phyloP scores from a whole-genome alignment of 2,888 invertebrate genomes.

The Gisinianus flammeolus region DNA sequence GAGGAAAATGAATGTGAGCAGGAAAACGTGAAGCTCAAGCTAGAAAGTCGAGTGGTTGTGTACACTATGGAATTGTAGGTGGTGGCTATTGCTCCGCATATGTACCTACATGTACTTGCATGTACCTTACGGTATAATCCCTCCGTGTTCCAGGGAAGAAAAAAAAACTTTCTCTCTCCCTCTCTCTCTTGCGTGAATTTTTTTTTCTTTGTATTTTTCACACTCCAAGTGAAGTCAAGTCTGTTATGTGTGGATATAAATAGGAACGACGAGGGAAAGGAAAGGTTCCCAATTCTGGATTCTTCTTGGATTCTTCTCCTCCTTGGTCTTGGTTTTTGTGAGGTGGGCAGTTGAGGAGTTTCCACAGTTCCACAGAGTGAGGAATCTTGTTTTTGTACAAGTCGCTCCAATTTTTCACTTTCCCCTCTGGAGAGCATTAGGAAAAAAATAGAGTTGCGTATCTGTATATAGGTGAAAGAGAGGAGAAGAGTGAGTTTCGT shows the following conservation, averaged over 20 bases:
- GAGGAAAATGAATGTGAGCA: too few relatives aligned
- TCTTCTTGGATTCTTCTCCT: too few relatives aligned
- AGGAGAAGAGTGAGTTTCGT: background rate
- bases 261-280: background rate
- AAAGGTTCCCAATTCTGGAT: background rate
- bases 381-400: constrained; percentile 35
- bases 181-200: constrained; percentile 14
- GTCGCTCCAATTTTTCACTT: constrained; percentile 38
- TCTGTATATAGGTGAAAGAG: background rate
- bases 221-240: background rate
- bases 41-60: background rate
- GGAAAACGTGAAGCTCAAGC: background rate
- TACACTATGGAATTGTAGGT: too few relatives aligned
- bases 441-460: background rate
- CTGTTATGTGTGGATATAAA: too few relatives aligned
- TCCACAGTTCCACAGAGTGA: constrained; percentile 13
- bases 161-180: too few relatives aligned
- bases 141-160: background rate
- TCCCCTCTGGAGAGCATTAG: constrained; percentile 12
- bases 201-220: constrained; percentile 24
- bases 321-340: too few relatives aligned
- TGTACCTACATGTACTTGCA: too few relatives aligned
- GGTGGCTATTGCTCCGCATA: too few relatives aligned
- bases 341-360: constrained; percentile 22
- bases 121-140: too few relatives aligned